A percentile compares a stretch with the other conserved stretches of the same genome.
phyloP scores from a whole-genome alignment of 2,113 vertebrate species.

The Microcebus tavaratra region DNA sequence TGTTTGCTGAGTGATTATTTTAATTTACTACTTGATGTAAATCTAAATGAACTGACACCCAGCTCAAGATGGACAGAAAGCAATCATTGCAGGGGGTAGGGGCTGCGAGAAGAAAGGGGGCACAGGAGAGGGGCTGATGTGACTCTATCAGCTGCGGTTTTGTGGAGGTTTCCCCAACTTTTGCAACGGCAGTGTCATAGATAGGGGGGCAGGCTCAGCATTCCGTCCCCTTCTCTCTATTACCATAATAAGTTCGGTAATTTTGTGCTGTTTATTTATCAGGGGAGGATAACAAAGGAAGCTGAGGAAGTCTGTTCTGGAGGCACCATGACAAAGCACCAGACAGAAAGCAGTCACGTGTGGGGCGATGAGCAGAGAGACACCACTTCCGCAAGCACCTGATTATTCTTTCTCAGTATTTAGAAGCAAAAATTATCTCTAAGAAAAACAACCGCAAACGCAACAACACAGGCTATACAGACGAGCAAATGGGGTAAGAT shows the following conservation, averaged over 20 bases:
- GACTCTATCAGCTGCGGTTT: conserved; percentile 80
- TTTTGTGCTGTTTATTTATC: conserved; percentile 89
- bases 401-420: conserved; percentile 55
- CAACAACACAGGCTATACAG: background rate
- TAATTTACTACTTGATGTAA: conserved; percentile 98
- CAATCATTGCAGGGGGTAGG: conserved; percentile 81
- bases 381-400: conserved; percentile 74
- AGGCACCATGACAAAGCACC: conserved; percentile 80
- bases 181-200: conserved; percentile 72
- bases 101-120: background rate
- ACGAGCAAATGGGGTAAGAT: conserved; percentile 19
- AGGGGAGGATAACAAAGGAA: conserved; percentile 84
- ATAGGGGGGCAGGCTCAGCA: conserved; percentile 67
- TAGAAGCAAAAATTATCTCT: conserved; percentile 56
- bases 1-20: conserved; percentile 97
- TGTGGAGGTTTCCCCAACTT: conserved; percentile 85
- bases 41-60: conserved; percentile 98
- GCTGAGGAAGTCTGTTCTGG: conserved; percentile 77
- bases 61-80: conserved; percentile 92
- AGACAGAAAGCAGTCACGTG: conserved; percentile 65
- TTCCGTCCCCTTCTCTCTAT: conserved; percentile 83
- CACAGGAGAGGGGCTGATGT: conserved; percentile 70
- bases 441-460: background rate
- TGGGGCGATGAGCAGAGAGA: conserved; percentile 66
- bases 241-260: conserved; percentile 88